phyloP scores from a whole-genome alignment of 1,140 invertebrate genomes.

The Ostrea denselamellosa region DNA sequence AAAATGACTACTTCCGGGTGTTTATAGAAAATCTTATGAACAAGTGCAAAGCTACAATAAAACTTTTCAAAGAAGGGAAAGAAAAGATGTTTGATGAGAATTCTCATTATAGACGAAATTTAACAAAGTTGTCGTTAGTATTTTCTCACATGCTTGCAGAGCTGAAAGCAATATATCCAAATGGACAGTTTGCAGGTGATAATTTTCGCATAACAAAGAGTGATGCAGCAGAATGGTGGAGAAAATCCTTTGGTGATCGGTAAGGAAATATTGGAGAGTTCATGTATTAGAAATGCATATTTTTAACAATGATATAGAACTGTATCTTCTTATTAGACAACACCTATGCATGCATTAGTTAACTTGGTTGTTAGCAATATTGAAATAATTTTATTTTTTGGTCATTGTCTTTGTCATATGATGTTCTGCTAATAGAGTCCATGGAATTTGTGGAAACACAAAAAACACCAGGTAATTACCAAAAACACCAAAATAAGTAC shows the following conservation, averaged over 20 bases:
- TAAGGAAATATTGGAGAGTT: too few species aligned
- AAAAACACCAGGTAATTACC: too few species aligned
- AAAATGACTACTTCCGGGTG: slow-evolving; percentile 96
- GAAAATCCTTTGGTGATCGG: slow-evolving; percentile 96
- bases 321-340: too few species aligned
- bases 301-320: too few species aligned
- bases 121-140: slow-evolving; percentile 98
- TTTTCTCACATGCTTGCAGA: slow-evolving; percentile 99
- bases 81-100: slow-evolving; percentile 99
- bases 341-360: too few species aligned
- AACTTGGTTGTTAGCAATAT: too few species aligned
- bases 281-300: too few species aligned
- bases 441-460: too few species aligned
- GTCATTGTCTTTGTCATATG: too few species aligned
- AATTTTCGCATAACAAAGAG: slow-evolving; percentile 99
- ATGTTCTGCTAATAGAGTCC: too few species aligned
- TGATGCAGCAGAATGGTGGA: slow-evolving; percentile 99
- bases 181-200: slow-evolving; percentile 96
- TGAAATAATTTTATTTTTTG: too few species aligned
- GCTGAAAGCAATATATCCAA: slow-evolving; percentile 97
- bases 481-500: too few species aligned
- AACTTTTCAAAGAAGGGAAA: slow-evolving; percentile 98
- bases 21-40: slow-evolving; percentile 99
- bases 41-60: slow-evolving; percentile 99
- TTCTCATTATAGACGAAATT: slow-evolving; percentile 95